These are phyloP conservation scores for Phengaris arion DNA, from an alignment of 2,888 invertebrate genomes.

Conservation along the genomic window DNA sequence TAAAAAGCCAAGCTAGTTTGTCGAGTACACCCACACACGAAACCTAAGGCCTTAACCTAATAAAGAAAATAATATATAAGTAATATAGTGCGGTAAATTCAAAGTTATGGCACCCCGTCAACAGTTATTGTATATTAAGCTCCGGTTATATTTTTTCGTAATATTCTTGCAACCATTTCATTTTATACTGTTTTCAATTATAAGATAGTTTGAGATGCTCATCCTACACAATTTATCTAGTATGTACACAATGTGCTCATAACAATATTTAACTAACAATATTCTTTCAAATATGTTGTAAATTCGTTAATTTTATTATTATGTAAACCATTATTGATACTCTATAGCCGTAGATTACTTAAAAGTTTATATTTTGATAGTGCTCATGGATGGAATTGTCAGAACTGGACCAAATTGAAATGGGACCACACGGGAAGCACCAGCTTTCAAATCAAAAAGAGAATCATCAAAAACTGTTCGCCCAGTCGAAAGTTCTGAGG, in stretches of 20 bases:
- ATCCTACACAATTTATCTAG: not conserved
- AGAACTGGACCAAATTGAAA: no score
- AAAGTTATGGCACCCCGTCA: not conserved
- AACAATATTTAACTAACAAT: not conserved
- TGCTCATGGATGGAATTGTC: no score
- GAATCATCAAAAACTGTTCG: no score
- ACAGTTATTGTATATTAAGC: not conserved
- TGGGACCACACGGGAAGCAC: no score
- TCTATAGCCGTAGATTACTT: no score
- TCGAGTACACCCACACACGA: not conserved
- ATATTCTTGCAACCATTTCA: not conserved
- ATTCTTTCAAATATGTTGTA: not conserved
- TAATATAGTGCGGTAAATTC: conserved; percentile 3
- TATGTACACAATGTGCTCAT: not conserved
- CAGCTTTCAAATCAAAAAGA: no score
- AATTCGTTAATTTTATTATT: no score
- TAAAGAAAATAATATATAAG: conserved; percentile 8
- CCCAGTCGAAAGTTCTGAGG: no score
- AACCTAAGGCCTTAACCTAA: not conserved
- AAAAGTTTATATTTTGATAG: no score
- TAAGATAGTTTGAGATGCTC: not conserved
- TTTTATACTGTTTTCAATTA: not conserved
- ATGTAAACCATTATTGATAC: no score
- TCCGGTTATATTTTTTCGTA: not conserved
- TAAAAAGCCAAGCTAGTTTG: no score